Evolutionary conservation across 1,140 invertebrate genomes (phyloP).

Genomic region (Limonius californicus): DNA sequence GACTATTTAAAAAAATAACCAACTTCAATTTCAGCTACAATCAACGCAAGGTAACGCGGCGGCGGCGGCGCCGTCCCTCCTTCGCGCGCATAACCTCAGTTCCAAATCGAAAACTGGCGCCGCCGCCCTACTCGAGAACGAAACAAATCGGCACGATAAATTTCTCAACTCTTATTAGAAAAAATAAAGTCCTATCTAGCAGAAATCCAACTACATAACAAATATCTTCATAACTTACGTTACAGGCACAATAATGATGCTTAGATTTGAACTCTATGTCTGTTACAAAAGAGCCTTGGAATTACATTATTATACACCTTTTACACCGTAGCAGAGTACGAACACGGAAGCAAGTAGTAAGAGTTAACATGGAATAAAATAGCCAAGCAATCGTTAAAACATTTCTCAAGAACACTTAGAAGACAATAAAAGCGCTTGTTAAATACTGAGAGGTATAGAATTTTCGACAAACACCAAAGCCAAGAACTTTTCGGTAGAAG

Average conservation of each 20-base stretch:
- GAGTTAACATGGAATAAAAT: neutral
- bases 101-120: no score
- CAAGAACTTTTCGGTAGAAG: no score
- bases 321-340: neutral
- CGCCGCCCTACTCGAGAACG: no score
- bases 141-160: no score
- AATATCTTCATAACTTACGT: neutral
- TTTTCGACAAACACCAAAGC: neutral
- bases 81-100: no score
- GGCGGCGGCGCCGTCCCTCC: no score
- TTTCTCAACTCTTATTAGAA: neutral
- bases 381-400: neutral
- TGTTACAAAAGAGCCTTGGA: neutral
- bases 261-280: neutral
- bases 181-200: neutral
- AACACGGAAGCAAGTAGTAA: slow-evolving; percentile 1
- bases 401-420: neutral
- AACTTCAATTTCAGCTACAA: slow-evolving; percentile 4
- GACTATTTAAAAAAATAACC: slow-evolving; percentile 2
- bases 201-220: slow-evolving; percentile 9
- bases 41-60: no score
- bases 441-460: neutral
- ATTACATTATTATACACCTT: neutral
- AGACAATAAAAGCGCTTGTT: slow-evolving; percentile 3
- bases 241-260: slow-evolving; percentile 12